A percentile compares a stretch with the other conserved stretches of the same genome.
These are phyloP conservation scores for Leuciscus idus DNA, from an alignment of 2,113 vertebrate genomes.

Conservation along the genomic window DNA sequence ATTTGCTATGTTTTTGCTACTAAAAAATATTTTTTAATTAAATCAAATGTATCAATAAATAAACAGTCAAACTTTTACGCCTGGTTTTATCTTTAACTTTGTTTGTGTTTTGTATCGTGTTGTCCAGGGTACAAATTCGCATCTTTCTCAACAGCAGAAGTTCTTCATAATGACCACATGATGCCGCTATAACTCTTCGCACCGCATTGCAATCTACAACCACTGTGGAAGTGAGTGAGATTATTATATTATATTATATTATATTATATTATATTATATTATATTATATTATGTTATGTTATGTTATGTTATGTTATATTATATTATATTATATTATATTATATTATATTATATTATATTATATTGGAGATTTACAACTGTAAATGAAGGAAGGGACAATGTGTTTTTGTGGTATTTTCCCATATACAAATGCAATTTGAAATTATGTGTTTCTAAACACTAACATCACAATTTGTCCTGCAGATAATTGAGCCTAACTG, in stretches of 20 bases:
- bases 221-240: background rate
- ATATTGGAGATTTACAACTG: background rate
- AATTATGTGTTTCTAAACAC: background rate
- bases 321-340: background rate
- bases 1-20: too few relatives aligned
- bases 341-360: background rate
- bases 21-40: too few relatives aligned
- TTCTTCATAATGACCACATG: background rate
- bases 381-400: background rate
- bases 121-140: background rate
- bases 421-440: background rate
- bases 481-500: background rate
- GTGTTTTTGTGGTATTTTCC: background rate
- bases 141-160: background rate
- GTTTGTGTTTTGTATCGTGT: background rate
- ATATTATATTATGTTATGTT: background rate
- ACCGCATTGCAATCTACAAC: background rate
- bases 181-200: background rate
- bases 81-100: background rate
- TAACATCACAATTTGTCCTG: background rate
- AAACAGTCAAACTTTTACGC: background rate
- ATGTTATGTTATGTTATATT: background rate
- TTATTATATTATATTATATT: background rate
- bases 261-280: background rate
- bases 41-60: background rate